phyloP scores from a whole-genome alignment of 2,113 vertebrate species.

The Turdus rufiventris region DNA sequence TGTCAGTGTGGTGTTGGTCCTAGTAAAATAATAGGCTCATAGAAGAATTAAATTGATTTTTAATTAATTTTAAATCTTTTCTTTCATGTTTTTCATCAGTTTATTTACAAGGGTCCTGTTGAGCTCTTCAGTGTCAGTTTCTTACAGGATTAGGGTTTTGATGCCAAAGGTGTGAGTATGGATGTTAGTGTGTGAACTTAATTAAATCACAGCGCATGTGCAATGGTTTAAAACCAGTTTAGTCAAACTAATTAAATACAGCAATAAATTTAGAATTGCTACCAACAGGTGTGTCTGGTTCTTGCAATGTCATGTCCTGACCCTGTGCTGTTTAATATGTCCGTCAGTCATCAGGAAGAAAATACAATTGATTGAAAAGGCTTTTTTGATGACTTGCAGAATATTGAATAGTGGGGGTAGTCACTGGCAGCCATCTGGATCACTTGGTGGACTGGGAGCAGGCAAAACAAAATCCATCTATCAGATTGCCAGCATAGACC shows the following conservation, averaged over 20 bases:
- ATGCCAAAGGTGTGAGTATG: not conserved
- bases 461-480: not conserved
- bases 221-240: not conserved
- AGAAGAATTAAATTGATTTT: not conserved
- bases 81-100: not conserved
- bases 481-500: not conserved
- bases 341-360: not conserved
- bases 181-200: not conserved
- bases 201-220: not conserved
- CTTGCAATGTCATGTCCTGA: not conserved
- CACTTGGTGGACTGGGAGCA: not conserved
- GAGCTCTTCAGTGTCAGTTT: not conserved
- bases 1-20: not conserved
- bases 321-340: not conserved
- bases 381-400: not conserved
- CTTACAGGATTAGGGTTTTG: not conserved
- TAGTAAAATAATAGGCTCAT: not conserved
- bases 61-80: not conserved
- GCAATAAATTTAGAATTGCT: not conserved
- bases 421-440: not conserved
- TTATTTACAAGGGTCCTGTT: not conserved
- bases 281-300: slow-evolving; percentile 17
- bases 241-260: not conserved
- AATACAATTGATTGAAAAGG: not conserved
- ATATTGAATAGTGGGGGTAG: not conserved